Evolutionary conservation across 2,113 vertebrate genomes (phyloP), one percentile per base, ranked within the genome.

Genomic region (Drymodes brunneopygia): DNA sequence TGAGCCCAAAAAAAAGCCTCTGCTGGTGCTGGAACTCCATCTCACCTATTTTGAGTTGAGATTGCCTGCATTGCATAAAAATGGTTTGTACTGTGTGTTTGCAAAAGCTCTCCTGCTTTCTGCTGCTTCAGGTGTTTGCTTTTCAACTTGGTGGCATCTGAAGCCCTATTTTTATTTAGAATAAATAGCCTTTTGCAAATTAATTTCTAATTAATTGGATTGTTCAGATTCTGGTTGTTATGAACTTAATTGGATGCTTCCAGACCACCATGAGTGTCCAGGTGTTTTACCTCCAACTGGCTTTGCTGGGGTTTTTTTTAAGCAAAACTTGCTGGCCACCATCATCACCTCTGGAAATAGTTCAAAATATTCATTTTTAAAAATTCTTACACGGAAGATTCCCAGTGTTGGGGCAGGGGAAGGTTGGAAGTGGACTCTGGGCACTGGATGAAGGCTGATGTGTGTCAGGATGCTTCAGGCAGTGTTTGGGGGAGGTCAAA

Each of bases 341-440:
- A 18, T 57, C 50, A 51, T 35, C 57, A 56, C 33, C 11, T 71
- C 56, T 70, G 69, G 81, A 29, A 73, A 28, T 0, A 44, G 2
- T 35, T 73, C 25, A 8, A 6, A 60, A 69, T 15, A 56, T 28
- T 56, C 21, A 11, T 7, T 50, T 77, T 54, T 20, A 23, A 0
- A 12, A 44, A 11, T 20, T 61, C 12, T 33, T 40, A 5, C 6
- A 7, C 10, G 35, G 36, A 29, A 64, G 44, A 44, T 3, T 58
- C 19, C 45, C 22, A 40, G 50, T 33, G 23, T 7, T 33, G 51
- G 36, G 28, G 3, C 1, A 15, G 23, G 8, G 4, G 1, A 1
- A 1, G 45, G 4, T 5, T 64, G 29, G 62, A 50, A 54, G 24
- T 7, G 48, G 42, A 35, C 31, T 4, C 29, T 60, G 54, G 28